Evolutionary conservation across 2,888 invertebrate species (phyloP).

Genomic region (Epinotia brunnichana): DNA sequence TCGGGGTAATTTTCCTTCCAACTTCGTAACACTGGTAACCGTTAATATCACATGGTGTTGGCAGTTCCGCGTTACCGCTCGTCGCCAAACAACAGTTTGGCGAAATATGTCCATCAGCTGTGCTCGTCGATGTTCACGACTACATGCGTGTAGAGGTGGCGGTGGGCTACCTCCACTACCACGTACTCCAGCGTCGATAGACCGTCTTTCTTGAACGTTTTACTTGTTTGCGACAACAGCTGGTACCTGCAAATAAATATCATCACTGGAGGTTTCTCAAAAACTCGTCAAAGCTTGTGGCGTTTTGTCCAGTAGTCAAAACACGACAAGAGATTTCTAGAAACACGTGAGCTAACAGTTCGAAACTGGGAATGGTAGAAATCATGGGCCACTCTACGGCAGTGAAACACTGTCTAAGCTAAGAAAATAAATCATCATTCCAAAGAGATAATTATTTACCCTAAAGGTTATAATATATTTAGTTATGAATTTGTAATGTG

Average conservation of each 20-base stretch:
- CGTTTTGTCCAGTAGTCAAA: too few relatives aligned
- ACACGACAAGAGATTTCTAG: too few relatives aligned
- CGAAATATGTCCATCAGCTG: conserved; percentile 87
- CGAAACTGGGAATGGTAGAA: too few relatives aligned
- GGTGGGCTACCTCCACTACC: conserved; percentile 86
- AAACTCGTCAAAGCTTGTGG: too few relatives aligned
- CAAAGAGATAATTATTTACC: too few relatives aligned
- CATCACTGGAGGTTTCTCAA: too few relatives aligned
- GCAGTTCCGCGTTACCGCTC: conserved; percentile 62
- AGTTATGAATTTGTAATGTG: not conserved
- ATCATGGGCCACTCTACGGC: too few relatives aligned
- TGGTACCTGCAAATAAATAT: conserved; percentile 87
- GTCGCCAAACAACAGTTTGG: conserved; percentile 82
- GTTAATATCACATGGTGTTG: conserved; percentile 37
- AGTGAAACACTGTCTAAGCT: too few relatives aligned
- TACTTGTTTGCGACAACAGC: conserved; percentile 91
- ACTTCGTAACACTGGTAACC: conserved; percentile 45
- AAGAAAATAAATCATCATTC: too few relatives aligned
- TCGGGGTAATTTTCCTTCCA: not conserved
- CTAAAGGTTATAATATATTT: too few relatives aligned
- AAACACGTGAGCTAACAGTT: too few relatives aligned
- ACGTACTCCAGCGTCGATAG: conserved; percentile 93
- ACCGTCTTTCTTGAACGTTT: conserved; percentile 93
- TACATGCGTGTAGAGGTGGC: conserved; percentile 92
- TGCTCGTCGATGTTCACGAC: conserved; percentile 89